Base-by-base conservation (phyloP, 2,888 invertebrate genomes). In the Suillia variegata region DNA sequence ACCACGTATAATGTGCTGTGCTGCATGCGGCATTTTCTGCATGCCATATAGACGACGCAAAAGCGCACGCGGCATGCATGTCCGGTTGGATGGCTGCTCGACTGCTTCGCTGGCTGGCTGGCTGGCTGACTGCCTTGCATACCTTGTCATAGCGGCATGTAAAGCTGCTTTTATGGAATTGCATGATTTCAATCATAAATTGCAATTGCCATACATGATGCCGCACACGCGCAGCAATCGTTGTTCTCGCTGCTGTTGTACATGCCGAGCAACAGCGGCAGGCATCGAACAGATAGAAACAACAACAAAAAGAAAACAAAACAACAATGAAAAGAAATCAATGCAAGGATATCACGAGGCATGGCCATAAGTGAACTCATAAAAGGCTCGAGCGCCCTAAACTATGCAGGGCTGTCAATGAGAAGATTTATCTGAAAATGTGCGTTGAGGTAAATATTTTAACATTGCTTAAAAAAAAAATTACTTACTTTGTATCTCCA, bases 121-220 rank as follows among this genome's bases (percentile, higher is more conserved):
- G 18, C 6, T 18, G 45, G 45, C 4, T 20, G 38, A 38, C n/a
- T n/a, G n/a, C n/a, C 8, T 38, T 6, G 12, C 38, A 38, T n/a
- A 8, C 45, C 17, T 45, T 17, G 18, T 17, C 45, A 20, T 17
- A 13, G 18, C 18, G 18, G 45, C 18, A 38, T 38, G 38, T 38
- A 38, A 38, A 38, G 38, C 4, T 45, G 45, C 45, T 45, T 20
- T 62, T 60, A 58, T 62, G 55, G 59, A 56, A 54, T 56, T 58
- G 48, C 63, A 64, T 66, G 67, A 67, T 67, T 67, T 62, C 64
- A 67, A 66, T 67, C 67, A 67, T 66, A 66, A 66, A 64, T 63
- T 64, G 60, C 59, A 63, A 56, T 64, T 54, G 61, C 65, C 56
- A 62, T 33, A 24, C 49, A 33, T 13, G 48, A n/a, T 12, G 38